Base-by-base conservation (phyloP, 2,888 invertebrate genomes). In the Agapetus fuscipes region DNA sequence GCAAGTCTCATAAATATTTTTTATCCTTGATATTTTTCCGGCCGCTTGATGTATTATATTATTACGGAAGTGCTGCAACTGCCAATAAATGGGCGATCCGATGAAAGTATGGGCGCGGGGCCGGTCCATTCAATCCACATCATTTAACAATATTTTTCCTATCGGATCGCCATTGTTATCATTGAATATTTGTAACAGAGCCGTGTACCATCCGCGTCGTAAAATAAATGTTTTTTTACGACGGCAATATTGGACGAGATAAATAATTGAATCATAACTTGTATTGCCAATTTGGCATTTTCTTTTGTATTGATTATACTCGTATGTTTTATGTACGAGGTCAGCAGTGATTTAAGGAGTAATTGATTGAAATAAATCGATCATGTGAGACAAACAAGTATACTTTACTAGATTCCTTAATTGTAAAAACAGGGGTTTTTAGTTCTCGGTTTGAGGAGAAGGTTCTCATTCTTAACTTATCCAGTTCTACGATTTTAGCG, bases 141-240 rank as follows among this genome's bases (percentile, higher is more conserved):
- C 39, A 39, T 39, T 39, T 34, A 34, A 39, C 39, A 34, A 39
- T 39, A 34, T 39, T 34, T 34, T 26, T 26, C 26, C 34, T 39
- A 24, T 39, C 25, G 20, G 34, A 37, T 30, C 26, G 30, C 39
- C 30, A 39, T 39, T 39, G 39, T 39, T 34, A 39, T 39, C 34
- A 26, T 34, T 17, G 24, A 28, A 39, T 39, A 39, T 39, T 39
- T 39, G 34, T 34, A 34, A 30, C 39, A 34, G 34, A 20, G 26
- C 25, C 24, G 27, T 26, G 20, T 30, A 30, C 30, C 28, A 30
- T 39, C 34, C 30, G 25, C 14, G 17, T 34, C 34, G 34, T 35
- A 39, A 34, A 30, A 15, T 12, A 15, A 26, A 34, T 14, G 15
- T 34, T 33, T n/a, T n/a, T 34, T 34, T 27, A 27, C n/a, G 27